A percentile compares a stretch with the other conserved stretches of the same genome.
Conservation (phyloP, 2,113 vertebrate genomes). For the Sapayoa aenigma region DNA sequence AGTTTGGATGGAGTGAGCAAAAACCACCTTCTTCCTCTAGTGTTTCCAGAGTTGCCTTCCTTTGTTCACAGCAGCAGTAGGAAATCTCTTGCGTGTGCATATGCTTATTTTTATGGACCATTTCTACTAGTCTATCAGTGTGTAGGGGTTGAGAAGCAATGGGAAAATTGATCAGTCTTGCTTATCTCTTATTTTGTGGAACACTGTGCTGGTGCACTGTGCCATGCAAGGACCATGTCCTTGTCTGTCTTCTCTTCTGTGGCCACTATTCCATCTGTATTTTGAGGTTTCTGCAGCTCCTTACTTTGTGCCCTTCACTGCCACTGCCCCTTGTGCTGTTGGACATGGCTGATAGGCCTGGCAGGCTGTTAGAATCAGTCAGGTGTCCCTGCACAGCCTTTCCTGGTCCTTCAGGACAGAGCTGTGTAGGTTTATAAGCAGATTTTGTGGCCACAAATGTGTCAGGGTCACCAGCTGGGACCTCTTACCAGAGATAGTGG, state of each 20-base stretch:
- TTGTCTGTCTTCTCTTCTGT: neutral
- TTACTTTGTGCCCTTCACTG: neutral
- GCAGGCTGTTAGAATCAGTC: accelerated
- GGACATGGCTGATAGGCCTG: neutral
- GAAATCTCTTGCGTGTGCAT: neutral
- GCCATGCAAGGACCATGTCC: neutral
- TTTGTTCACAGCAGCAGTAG: neutral
- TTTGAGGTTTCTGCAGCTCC: neutral
- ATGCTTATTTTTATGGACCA: neutral
- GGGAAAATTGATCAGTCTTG: neutral
- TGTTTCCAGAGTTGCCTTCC: neutral
- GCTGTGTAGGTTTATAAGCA: neutral
- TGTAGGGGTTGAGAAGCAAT: neutral
- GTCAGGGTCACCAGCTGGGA: neutral
- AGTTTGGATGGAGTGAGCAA: neutral
- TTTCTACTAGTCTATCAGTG: neutral
- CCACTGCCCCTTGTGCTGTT: neutral
- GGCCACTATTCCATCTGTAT: neutral
- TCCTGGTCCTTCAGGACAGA: neutral
- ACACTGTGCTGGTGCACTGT: neutral
- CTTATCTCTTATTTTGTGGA: neutral
- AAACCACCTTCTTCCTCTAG: neutral
- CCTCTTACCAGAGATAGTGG: neutral
- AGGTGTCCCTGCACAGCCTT: neutral
- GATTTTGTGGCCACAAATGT: neutral